Evolutionary conservation across 2,888 invertebrate species (phyloP).

Genomic region (Cremastobaeus sp.): DNA sequence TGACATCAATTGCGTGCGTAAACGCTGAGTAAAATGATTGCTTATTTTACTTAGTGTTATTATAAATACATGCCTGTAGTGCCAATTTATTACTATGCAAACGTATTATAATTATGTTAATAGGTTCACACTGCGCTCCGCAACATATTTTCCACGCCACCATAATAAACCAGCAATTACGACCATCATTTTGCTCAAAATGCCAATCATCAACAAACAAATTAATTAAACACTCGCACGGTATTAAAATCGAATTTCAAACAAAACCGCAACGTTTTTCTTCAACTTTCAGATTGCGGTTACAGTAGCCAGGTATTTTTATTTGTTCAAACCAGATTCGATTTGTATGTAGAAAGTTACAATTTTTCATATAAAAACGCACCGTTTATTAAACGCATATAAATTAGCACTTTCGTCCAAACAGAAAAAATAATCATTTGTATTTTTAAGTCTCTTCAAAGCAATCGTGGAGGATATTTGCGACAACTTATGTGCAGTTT

Average conservation of each 20-base stretch:
- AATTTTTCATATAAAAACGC: neutral
- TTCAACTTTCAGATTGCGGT: constrained; percentile 36
- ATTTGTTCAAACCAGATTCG: constrained; percentile 9
- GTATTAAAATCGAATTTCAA: too few species aligned
- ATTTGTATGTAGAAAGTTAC: constrained; percentile 31
- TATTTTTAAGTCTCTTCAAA: too few species aligned
- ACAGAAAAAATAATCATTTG: neutral
- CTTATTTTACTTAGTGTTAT: constrained; percentile 31
- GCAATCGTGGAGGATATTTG: too few species aligned
- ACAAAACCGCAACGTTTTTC: constrained; percentile 26
- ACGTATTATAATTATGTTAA: constrained; percentile 32
- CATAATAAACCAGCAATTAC: too few species aligned
- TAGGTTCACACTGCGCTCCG: constrained; percentile 8
- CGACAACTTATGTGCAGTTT: too few species aligned
- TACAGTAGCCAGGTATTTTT: constrained; percentile 26
- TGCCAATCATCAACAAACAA: too few species aligned
- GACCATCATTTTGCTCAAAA: too few species aligned
- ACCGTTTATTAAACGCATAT: constrained; percentile 12
- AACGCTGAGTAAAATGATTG: constrained; percentile 15
- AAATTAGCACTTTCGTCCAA: constrained; percentile 20
- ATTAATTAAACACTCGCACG: too few species aligned
- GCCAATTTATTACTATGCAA: constrained; percentile 8
- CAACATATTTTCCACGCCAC: constrained; percentile 18
- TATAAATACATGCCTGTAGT: constrained; percentile 18
- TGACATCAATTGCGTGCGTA: constrained; percentile 53